These are phyloP conservation scores for Acromyrmex heyeri DNA, from an alignment of 1,140 invertebrate species.

Conservation along the genomic window DNA sequence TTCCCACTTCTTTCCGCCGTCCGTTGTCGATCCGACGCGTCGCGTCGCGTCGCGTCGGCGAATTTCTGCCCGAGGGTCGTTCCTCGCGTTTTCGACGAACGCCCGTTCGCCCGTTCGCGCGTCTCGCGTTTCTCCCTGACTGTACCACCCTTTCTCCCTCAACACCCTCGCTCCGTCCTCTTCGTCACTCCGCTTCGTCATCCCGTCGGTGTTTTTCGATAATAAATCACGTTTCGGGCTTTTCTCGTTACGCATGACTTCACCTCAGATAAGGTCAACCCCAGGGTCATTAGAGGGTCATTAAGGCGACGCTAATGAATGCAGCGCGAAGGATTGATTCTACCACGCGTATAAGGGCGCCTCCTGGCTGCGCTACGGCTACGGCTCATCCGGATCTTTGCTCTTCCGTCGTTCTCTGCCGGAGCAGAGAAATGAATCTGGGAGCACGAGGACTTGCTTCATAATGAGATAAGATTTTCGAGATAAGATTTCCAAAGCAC, in stretches of 20 bases:
- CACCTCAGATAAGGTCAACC: conserved; percentile 66
- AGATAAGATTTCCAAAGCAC: not conserved
- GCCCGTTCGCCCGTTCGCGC: conserved; percentile 57
- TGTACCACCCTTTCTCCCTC: conserved; percentile 1
- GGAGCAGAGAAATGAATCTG: conserved; percentile 15
- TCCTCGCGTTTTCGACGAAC: conserved; percentile 74
- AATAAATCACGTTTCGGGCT: conserved; percentile 78
- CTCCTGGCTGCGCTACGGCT: not conserved
- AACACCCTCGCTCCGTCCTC: not conserved
- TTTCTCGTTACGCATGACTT: conserved; percentile 64
- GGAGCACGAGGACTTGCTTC: not conserved
- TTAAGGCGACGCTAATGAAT: conserved; percentile 77
- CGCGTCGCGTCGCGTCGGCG: conserved; percentile 66
- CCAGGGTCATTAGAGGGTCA: conserved; percentile 73
- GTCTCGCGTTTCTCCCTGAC: conserved; percentile 29
- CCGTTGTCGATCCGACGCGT: conserved; percentile 18
- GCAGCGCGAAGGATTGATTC: conserved; percentile 76
- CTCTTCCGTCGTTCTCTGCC: conserved; percentile 26
- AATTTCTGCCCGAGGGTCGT: conserved; percentile 67
- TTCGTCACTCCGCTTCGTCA: conserved; percentile 67
- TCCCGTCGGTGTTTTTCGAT: conserved; percentile 63
- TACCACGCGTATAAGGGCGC: conserved; percentile 23
- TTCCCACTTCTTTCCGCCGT: conserved; percentile 11
- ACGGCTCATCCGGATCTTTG: conserved; percentile 43
- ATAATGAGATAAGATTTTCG: conserved; percentile 31